phyloP scores from a whole-genome alignment of 2,888 invertebrate genomes.

The Agrotis exclamationis region DNA sequence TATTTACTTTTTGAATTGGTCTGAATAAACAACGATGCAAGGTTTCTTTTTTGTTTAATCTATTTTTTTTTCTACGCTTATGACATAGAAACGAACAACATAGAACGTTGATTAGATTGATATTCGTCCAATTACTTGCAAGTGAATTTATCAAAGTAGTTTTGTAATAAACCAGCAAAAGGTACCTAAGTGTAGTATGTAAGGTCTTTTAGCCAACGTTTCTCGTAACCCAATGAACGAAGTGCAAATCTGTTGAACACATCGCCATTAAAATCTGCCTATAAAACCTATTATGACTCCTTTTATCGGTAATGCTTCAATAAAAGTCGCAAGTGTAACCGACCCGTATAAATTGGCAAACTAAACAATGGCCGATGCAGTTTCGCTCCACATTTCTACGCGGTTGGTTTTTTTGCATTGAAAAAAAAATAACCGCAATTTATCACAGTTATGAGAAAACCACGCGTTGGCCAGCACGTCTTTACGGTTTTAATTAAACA shows the following conservation, averaged over 20 bases:
- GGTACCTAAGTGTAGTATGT: constrained; percentile 9
- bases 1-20: no score
- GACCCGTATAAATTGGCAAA: constrained; percentile 91
- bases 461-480: constrained; percentile 88
- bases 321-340: constrained; percentile 90
- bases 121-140: neutral
- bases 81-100: neutral
- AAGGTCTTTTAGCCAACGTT: constrained; percentile 50
- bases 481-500: constrained; percentile 86
- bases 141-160: neutral
- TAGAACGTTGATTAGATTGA: neutral
- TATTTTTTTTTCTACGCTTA: neutral
- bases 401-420: constrained; percentile 86
- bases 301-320: constrained; percentile 91
- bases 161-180: neutral
- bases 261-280: constrained; percentile 88
- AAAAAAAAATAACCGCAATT: constrained; percentile 79
- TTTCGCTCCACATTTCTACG: constrained; percentile 89
- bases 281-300: constrained; percentile 89
- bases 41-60: neutral
- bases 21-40: no score
- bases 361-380: constrained; percentile 90
- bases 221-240: constrained; percentile 73
- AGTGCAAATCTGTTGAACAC: constrained; percentile 82
- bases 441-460: constrained; percentile 90